Percentiles rank a stretch among this genome's conserved stretches.
These are phyloP conservation scores for Corythornis madagascariensis DNA, from an alignment of 2,113 vertebrate species.

Conservation along the genomic window DNA sequence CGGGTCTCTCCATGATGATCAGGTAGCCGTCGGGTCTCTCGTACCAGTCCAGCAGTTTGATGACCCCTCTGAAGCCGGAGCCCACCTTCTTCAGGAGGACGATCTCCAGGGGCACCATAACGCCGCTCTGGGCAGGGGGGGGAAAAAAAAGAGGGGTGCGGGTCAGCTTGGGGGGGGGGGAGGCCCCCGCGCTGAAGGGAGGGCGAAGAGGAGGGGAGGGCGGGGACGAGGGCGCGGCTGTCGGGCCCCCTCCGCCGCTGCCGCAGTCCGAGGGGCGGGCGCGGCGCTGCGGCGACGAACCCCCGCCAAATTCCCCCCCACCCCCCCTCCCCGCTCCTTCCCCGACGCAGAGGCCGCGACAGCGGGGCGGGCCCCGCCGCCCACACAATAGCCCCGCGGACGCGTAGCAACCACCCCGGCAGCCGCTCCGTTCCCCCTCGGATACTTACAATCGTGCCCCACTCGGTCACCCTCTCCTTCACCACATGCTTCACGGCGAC, in stretches of 20 bases:
- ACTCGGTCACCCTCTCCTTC: constrained; percentile 93
- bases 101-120: constrained; percentile 92
- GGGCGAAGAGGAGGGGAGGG: not conserved
- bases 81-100: constrained; percentile 94
- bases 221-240: constrained; percentile 18
- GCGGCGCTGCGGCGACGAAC: constrained; percentile 16
- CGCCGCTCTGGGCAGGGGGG: constrained; percentile 77
- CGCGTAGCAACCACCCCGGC: not conserved
- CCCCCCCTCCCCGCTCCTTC: constrained; percentile 21
- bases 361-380: not conserved
- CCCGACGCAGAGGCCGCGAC: constrained; percentile 19
- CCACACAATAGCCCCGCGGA: constrained; percentile 21
- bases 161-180: not conserved
- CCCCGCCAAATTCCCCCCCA: constrained; percentile 28
- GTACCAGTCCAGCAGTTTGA: constrained; percentile 95
- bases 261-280: constrained; percentile 56
- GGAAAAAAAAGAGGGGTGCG: not conserved
- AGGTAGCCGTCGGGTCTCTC: constrained; percentile 95
- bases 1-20: constrained; percentile 93
- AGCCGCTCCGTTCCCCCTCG: not conserved
- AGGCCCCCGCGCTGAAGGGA: not conserved
- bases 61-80: constrained; percentile 90
- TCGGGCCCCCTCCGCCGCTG: constrained; percentile 20
- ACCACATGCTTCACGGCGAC: constrained; percentile 94
- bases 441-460: constrained; percentile 90